Evolutionary conservation across 2,888 invertebrate species (phyloP), one percentile per base, ranked within the genome.

Genomic region (Acrocera orbiculus): DNA sequence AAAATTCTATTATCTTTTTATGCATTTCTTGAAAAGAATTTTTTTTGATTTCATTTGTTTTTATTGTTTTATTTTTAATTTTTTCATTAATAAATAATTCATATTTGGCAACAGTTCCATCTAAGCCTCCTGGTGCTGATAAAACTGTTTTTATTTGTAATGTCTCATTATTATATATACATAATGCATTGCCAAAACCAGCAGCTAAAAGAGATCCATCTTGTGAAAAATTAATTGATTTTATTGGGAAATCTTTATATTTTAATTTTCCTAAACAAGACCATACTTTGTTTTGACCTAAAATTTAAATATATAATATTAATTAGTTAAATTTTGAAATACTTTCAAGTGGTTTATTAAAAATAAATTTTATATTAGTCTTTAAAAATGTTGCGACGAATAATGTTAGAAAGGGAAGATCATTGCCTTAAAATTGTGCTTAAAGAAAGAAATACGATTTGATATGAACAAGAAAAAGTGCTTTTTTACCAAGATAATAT

Each of bases 201-300:
- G 76, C 73, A 5, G 73, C 78, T 26, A 85, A 49, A 16, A 82
- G 51, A 1, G 82, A 79, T n/a, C 80, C 80, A 54, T 85, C 83
- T 36, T 66, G 62, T 1, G 79, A 74, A 55, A 82, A 82, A 27
- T 66, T 66, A 3, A 73, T 61, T 25, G 67, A 65, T 14, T 64
- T 62, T 15, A 73, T 64, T 1, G 65, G 53, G 13, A 72, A 51
- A 41, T 70, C 61, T 32, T 71, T 65, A 46, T 76, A 82, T 36
- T 59, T 66, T 1, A 73, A 73, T 15, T 69, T 61, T 17, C 67
- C 68, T 20, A 68, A 63, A 49, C 77, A 78, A 36, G 54, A 62
- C 82, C 83, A 83, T 38, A 65, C 63, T 32, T 57, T 58, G n/a
- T 62, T 61, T 35, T 63, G 61, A 43, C 63, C 71, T 69, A 38